Base-by-base conservation (phyloP, 2,797 vertebrate genomes). In the Vipera latastei region DNA sequence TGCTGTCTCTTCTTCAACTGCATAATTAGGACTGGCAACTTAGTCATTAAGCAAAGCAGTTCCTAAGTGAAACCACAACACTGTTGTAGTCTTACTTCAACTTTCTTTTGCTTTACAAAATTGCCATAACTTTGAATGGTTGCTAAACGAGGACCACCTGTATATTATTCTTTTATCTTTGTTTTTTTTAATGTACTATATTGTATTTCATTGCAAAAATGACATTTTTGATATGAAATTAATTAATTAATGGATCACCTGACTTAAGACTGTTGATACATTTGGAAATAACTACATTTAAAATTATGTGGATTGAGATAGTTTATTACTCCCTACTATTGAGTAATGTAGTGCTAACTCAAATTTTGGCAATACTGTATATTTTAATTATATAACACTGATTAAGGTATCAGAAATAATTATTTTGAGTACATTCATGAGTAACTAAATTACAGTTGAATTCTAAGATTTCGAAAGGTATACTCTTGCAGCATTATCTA, bases 1-100 rank as follows among this genome's bases (percentile, higher is more conserved):
- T 90, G 93, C 48, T 11, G 89, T 96, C 61, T 95, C 94, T 95
- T 93, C 96, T 94, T 92, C 93, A 57, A 78, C 78, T 92, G n/a
- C 20, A 83, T 22, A 83, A 48, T 83, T 44, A 44, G 38, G 38
- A 83, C 73, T 44, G 38, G 73, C 73, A 44, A 25, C 38, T 44
- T 83, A 44, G 3, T 83, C 18, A 44, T 78, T 48, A 83, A 83
- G 8, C 20, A 20, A 83, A 83, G 38, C 18, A 44, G 20, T 83
- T 44, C 1, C 38, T 48, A 22, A 44, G 20, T 48, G 73, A 83
- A 83, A 83, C 73, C 73, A 44, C 18, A 44, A 44, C 38, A 9
- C 38, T 48, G 20, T 20, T 48, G 22, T 83, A 20, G 20, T 11
- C 20, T 48, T 44, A 83, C 38, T 83, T 83, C 73, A 78, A 6